These are phyloP conservation scores for Acrocephalus kingi DNA, from an alignment of 2,113 vertebrate genomes.

Conservation along the genomic window DNA sequence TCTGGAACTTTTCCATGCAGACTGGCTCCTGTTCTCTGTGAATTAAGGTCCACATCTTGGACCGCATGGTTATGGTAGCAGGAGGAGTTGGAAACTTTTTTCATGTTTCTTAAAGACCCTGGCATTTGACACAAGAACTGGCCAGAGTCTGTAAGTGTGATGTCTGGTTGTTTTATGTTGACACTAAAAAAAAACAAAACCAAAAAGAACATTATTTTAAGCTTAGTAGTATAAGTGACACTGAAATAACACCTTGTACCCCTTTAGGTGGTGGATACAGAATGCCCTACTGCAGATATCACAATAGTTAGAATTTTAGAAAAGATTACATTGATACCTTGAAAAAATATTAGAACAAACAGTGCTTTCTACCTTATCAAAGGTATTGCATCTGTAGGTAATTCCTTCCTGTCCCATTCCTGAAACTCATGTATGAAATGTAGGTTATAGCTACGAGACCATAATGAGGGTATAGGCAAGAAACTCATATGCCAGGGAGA, in stretches of 20 bases:
- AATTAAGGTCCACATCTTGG: neutral
- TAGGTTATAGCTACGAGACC: neutral
- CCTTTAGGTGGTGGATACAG: neutral
- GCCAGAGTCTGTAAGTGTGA: neutral
- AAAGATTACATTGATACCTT: neutral
- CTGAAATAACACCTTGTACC: neutral
- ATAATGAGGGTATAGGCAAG: neutral
- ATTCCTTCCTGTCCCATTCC: neutral
- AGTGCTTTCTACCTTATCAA: neutral
- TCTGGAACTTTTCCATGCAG: neutral
- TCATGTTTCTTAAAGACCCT: neutral
- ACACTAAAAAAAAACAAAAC: neutral
- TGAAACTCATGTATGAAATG: neutral
- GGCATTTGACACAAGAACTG: neutral
- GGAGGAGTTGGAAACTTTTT: neutral
- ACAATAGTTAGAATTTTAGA: neutral
- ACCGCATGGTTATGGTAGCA: neutral
- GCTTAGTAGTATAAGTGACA: neutral
- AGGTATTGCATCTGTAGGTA: neutral
- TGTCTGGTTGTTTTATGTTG: neutral
- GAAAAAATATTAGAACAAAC: neutral
- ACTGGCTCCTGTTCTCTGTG: neutral
- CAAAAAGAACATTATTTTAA: neutral
- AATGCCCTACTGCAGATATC: neutral
- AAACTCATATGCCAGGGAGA: neutral